Conservation (phyloP, 2,888 invertebrate species). For the Pseudolycoriella hygida region DNA sequence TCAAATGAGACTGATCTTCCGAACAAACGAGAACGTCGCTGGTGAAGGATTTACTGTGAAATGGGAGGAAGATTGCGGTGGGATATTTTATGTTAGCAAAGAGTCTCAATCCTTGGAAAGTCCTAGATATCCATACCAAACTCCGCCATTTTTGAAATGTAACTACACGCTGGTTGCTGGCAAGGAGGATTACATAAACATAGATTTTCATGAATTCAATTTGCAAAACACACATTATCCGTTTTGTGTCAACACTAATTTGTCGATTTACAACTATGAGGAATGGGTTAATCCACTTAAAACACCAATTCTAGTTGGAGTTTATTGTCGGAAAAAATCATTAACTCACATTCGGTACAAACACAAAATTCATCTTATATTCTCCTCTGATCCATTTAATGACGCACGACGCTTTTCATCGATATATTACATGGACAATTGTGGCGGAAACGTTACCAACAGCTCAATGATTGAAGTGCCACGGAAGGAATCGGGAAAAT, state of each 20-base stretch:
- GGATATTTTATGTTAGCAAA: conserved; percentile 36
- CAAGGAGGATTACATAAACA: conserved; percentile 28
- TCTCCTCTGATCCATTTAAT: conserved; percentile 38
- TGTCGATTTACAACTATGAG: conserved; percentile 28
- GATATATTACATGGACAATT: conserved; percentile 40
- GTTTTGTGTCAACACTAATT: conserved; percentile 33
- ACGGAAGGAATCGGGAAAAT: conserved; percentile 6
- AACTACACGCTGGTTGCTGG: conserved; percentile 41
- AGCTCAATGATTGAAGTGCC: conserved; percentile 33
- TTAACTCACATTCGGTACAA: conserved; percentile 20
- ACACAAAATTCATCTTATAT: conserved; percentile 29
- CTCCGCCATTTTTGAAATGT: conserved; percentile 41
- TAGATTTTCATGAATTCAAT: conserved; percentile 43
- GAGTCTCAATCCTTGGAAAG: conserved; percentile 39
- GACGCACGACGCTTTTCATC: conserved; percentile 13
- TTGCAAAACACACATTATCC: conserved; percentile 20
- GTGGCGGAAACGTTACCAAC: conserved; percentile 54
- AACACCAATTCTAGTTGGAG: conserved; percentile 11
- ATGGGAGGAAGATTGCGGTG: conserved; percentile 56
- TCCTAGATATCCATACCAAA: conserved; percentile 54
- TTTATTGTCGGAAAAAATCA: conserved; percentile 34
- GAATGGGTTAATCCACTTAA: conserved; percentile 10
- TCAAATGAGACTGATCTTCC: conserved; percentile 51
- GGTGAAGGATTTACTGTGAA: conserved; percentile 53
- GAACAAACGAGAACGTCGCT: conserved; percentile 42